Percentiles rank a stretch among this genome's conserved stretches.
Evolutionary conservation across 2,113 vertebrate genomes (phyloP).

Genomic region (Pseudolaguvia tuberculata): DNA sequence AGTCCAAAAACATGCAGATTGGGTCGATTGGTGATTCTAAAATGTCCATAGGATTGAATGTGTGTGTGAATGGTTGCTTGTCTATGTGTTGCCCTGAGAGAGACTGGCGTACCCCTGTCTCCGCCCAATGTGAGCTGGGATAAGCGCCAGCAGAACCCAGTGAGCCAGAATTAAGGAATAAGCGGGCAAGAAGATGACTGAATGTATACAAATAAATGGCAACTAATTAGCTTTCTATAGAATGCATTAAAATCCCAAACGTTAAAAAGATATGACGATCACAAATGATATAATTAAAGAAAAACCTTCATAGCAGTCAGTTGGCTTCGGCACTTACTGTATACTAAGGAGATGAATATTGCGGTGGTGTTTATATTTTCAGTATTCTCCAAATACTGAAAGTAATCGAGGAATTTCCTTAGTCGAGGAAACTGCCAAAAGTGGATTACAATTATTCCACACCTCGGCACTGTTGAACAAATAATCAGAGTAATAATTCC

Average conservation of each 20-base stretch:
- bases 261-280: background rate
- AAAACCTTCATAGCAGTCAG: background rate
- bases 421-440: background rate
- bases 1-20: no score
- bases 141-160: no score
- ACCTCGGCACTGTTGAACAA: constrained; percentile 9
- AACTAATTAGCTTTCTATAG: background rate
- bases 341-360: background rate
- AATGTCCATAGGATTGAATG: no score
- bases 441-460: constrained; percentile 15
- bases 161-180: no score
- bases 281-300: background rate
- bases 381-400: background rate
- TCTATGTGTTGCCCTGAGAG: no score
- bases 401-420: background rate
- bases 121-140: no score
- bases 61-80: no score
- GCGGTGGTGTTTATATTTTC: background rate
- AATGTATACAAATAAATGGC: background rate
- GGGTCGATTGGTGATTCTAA: no score
- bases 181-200: no score
- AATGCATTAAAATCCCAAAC: background rate
- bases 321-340: background rate
- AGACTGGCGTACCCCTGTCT: no score
- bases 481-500: constrained; percentile 10